A percentile compares a stretch with the other conserved stretches of the same genome.
Conservation (phyloP, 2,888 invertebrate genomes). For the Pristionchus exspectatus region DNA sequence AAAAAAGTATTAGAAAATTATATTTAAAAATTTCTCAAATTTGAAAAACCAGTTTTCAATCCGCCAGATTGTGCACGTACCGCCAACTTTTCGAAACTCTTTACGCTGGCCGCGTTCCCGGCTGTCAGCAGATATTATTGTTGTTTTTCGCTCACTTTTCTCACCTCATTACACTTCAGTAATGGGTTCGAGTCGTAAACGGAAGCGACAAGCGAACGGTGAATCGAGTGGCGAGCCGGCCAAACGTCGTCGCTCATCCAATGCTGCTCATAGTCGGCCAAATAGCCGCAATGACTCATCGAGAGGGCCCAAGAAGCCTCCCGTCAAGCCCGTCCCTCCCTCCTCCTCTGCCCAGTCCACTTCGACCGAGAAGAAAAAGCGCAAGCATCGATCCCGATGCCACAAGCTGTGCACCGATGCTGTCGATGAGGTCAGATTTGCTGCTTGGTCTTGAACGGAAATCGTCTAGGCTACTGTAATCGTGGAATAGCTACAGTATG, state of each 20-base stretch:
- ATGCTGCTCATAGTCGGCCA: not conserved
- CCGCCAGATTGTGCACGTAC: not conserved
- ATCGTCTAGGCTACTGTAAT: not conserved
- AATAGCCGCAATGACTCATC: not conserved
- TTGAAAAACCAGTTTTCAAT: not conserved
- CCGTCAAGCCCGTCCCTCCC: not conserved
- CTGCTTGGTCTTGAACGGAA: not conserved
- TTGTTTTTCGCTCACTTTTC: not conserved
- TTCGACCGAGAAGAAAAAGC: conserved; percentile 6
- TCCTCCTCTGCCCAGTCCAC: conserved; percentile 20
- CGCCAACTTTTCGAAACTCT: not conserved
- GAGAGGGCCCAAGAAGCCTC: not conserved
- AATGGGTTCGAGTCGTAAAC: conserved; percentile 21
- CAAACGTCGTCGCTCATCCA: conserved; percentile 21
- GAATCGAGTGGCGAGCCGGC: not conserved
- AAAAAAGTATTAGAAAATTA: not conserved
- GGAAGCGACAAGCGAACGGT: not conserved
- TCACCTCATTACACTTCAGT: not conserved
- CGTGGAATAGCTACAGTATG: not conserved
- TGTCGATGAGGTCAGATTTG: conserved; percentile 15
- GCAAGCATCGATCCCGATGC: conserved; percentile 11
- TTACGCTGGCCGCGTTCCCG: not conserved
- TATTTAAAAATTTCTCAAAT: not conserved
- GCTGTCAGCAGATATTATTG: not conserved
- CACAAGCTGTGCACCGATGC: conserved; percentile 36